Percentiles rank a stretch among this genome's conserved stretches.
phyloP scores from a whole-genome alignment of 2,113 vertebrate genomes.

The Ophthalmolycus amberensis region DNA sequence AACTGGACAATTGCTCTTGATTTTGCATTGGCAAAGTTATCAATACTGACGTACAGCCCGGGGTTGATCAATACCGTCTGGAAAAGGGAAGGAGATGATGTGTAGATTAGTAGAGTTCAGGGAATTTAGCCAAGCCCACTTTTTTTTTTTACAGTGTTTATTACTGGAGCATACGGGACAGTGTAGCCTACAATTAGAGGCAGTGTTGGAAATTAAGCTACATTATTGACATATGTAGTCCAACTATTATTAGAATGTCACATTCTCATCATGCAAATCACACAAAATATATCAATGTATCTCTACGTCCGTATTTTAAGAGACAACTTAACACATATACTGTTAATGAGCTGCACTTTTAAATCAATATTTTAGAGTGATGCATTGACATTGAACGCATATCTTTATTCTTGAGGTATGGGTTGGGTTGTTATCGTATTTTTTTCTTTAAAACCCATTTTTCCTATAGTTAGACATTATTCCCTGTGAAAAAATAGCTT shows the following conservation, averaged over 20 bases:
- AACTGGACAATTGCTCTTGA: slow-evolving; percentile 85
- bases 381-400: neutral
- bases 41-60: slow-evolving; percentile 89
- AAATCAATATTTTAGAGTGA: neutral
- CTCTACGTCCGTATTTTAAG: neutral
- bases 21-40: slow-evolving; percentile 91
- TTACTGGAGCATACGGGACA: slow-evolving; percentile 37
- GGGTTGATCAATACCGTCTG: slow-evolving; percentile 86
- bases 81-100: slow-evolving; percentile 80
- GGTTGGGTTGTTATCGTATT: neutral
- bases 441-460: neutral
- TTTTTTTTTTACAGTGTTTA: slow-evolving; percentile 56
- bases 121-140: slow-evolving; percentile 78
- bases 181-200: slow-evolving; percentile 22
- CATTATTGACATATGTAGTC: slow-evolving; percentile 37
- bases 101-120: slow-evolving; percentile 75
- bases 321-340: neutral
- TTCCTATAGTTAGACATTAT: too few species aligned
- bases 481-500: neutral
- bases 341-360: neutral
- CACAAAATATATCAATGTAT: neutral
- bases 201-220: slow-evolving; percentile 28
- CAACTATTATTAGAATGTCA: slow-evolving; percentile 19
- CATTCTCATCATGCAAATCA: slow-evolving; percentile 20
- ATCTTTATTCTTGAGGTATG: neutral